These are phyloP conservation scores for Elysia chlorotica DNA, from an alignment of 1,140 invertebrate genomes.

Conservation along the genomic window DNA sequence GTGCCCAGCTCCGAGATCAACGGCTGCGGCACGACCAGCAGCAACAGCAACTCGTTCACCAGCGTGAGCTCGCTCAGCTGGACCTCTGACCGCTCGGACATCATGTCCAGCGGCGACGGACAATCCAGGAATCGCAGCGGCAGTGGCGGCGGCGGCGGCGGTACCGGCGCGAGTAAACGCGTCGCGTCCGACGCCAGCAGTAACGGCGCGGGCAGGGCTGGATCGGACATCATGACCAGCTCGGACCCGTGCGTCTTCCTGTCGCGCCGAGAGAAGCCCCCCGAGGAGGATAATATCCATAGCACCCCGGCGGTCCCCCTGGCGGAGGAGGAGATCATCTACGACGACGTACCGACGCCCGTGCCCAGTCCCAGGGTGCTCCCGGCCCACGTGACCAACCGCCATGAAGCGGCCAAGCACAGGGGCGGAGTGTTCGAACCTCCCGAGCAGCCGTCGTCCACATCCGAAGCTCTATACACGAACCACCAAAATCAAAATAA, in stretches of 20 bases:
- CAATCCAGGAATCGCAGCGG: neutral
- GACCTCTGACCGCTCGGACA: conserved; percentile 35
- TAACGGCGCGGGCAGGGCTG: too few relatives aligned
- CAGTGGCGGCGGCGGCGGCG: neutral
- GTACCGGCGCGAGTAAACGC: too few relatives aligned
- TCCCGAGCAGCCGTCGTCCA: neutral
- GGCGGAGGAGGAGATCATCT: neutral
- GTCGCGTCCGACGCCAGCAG: too few relatives aligned
- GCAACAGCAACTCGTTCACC: conserved; percentile 46
- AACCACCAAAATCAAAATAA: neutral
- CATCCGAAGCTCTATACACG: neutral
- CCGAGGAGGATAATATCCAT: too few relatives aligned
- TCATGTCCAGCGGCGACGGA: neutral
- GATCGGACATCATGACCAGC: too few relatives aligned
- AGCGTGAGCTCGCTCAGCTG: conserved; percentile 46
- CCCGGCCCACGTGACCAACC: neutral
- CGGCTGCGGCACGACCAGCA: conserved; percentile 46
- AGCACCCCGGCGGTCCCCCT: neutral
- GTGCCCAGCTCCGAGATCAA: too few relatives aligned
- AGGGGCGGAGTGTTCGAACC: conserved; percentile 14
- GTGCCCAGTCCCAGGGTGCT: neutral
- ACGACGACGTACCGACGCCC: neutral
- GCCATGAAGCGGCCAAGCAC: neutral
- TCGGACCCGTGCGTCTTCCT: too few relatives aligned
- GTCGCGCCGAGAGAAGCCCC: too few relatives aligned